Percentiles rank a stretch among this genome's conserved stretches.
Evolutionary conservation across 1,140 invertebrate genomes (phyloP).

Genomic region (Harlomillsia oculata): DNA sequence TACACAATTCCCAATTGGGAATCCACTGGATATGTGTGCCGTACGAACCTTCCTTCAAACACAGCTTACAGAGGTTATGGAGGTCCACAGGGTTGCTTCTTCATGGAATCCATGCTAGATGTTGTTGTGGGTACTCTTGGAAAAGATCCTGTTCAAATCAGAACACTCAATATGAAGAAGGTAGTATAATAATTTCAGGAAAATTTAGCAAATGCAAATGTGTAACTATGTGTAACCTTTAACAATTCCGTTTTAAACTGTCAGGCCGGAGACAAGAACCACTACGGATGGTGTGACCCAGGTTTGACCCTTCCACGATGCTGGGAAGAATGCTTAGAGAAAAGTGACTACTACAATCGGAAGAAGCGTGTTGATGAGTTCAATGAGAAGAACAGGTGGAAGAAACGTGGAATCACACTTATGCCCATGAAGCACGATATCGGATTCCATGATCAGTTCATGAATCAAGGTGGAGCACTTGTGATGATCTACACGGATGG

Average conservation of each 20-base stretch:
- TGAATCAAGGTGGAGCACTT: conserved; percentile 83
- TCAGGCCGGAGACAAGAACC: conserved; percentile 62
- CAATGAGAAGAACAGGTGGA: conserved; percentile 71
- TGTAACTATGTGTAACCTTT: no score
- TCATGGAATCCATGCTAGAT: conserved; percentile 63
- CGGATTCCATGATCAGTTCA: conserved; percentile 61
- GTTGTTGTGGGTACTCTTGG: conserved; percentile 61
- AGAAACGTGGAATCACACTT: conserved; percentile 74
- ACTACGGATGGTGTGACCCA: conserved; percentile 62
- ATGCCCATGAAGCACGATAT: conserved; percentile 84
- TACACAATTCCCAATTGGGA: conserved; percentile 61
- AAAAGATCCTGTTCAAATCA: conserved; percentile 49
- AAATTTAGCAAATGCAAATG: conserved; percentile 1
- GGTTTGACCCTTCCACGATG: conserved; percentile 66
- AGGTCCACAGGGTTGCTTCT: conserved; percentile 76
- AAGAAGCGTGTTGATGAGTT: conserved; percentile 53
- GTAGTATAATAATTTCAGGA: no score
- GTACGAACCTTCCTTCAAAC: conserved; percentile 77
- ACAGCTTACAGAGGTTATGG: conserved; percentile 85
- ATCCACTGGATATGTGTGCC: conserved; percentile 59
- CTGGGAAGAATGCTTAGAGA: conserved; percentile 66
- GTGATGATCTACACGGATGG: conserved; percentile 82
- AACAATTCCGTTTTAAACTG: no score
- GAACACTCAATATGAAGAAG: conserved; percentile 33
- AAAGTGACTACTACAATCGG: conserved; percentile 55